Evolutionary conservation across 2,888 invertebrate species (phyloP), one percentile per base, ranked within the genome.

Genomic region (Dromius quadrimaculatus): DNA sequence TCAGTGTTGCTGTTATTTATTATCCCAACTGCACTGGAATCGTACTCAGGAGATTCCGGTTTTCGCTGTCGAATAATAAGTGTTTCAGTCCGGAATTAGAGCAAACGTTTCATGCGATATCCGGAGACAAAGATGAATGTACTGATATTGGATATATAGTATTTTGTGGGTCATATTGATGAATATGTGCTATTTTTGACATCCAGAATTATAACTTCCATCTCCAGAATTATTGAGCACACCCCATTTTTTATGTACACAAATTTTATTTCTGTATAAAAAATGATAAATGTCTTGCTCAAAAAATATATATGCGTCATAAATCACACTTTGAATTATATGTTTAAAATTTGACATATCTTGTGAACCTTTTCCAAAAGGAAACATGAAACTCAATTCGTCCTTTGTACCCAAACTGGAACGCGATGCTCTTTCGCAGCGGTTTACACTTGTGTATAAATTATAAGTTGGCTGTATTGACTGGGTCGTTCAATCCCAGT

Each of bases 371-470:
- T 59, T 59, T 36, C 32, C 3, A 59, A 59, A 59, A 59, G 59
- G 36, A 59, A 59, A 59, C 36, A 59, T 36, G 36, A 23, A 59
- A 59, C 59, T 36, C 34, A 36, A 59, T 59, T 34, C 59, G 59
- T 59, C 59, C 59, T 59, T 59, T 59, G 59, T 59, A 59, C 20
- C 59, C 34, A 19, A 59, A n/a, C n/a, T n/a, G n/a, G n/a, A n/a
- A 59, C 59, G 36, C 36, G 59, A 36, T 59, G 59, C 59, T 59
- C 59, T 59, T 59, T 47, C 54, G 28, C 19, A 34, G 36, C 59
- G 59, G 59, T 59, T 59, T 59, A 59, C 59, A 59, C 59, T 59
- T 59, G 59, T 59, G 59, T 59, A 59, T 59, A 59, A 59, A 59
- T 59, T 59, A 59, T 59, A 59, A 59, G 59, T 59, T 59, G 59